Base-by-base conservation (phyloP, 2,797 vertebrate species). In the Coracias cyanogaster region DNA sequence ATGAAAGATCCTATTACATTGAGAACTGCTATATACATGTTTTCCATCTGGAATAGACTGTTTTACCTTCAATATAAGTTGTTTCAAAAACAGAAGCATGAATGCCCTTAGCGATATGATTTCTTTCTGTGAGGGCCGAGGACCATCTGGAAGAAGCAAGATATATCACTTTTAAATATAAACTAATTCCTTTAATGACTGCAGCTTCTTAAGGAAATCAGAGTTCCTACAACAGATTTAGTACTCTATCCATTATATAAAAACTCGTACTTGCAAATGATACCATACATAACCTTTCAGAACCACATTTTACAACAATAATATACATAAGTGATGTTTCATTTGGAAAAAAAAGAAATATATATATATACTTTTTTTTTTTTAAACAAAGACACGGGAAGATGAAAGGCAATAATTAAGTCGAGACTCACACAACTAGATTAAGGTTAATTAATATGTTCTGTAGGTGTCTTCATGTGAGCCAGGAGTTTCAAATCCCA, bases 71-170 rank as follows among this genome's bases (percentile, higher is more conserved):
- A 99, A 96, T 96, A 99, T 99, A 82, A 99, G 99, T 79, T 99
- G 99, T 97, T 99, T 99, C 96, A 99, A 98, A 98, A 99, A 99
- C 95, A 99, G 99, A 39, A 99, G 98, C 99, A 99, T 99, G 98
- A 99, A 99, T 8, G 99, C 99, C 91, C 99, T 97, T 88, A 99
- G 98, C 2, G 99, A 99, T 98, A 99, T 98, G 94, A 99, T 99
- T 98, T 99, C 99, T 97, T 99, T 99, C 96, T 99, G 99, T 88
- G 99, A 99, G 28, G 99, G 99, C 49, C 99, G 98, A 31, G 99
- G 99, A 93, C 99, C 99, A 94, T 99, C 99, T 99, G 97, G 61
- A 98, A 97, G 93, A 97, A 98, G 96, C 89, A 58, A 96, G 79
- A 92, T 52, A 93, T 14, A 74, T 19, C 21, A 22, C 28, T 76